Evolutionary conservation across 2,888 invertebrate species (phyloP).

Genomic region (Cactoblastis cactorum): DNA sequence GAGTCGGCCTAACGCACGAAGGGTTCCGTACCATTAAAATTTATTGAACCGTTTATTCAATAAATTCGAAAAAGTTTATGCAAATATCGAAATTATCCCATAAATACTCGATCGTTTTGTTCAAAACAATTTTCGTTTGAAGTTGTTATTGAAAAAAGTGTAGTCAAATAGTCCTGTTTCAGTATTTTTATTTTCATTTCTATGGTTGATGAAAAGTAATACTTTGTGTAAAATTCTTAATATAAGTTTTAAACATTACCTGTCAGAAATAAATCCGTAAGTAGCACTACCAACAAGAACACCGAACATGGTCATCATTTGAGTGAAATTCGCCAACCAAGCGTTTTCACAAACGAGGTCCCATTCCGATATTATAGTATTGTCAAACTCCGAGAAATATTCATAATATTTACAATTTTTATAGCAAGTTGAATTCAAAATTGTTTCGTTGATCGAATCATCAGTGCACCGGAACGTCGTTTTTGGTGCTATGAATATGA

Average conservation of each 20-base stretch:
- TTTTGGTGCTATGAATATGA: slow-evolving; percentile 84
- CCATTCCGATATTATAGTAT: slow-evolving; percentile 85
- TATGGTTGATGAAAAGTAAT: background rate
- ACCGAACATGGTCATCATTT: slow-evolving; percentile 84
- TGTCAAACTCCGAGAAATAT: slow-evolving; percentile 80
- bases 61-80: too few species aligned
- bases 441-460: slow-evolving; percentile 34
- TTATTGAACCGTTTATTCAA: too few species aligned
- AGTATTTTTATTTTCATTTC: background rate
- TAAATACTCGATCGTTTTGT: too few species aligned
- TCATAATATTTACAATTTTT: slow-evolving; percentile 70
- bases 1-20: too few species aligned
- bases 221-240: background rate
- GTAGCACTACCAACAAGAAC: slow-evolving; percentile 83
- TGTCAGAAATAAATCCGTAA: slow-evolving; percentile 84
- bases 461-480: slow-evolving; percentile 66
- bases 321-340: slow-evolving; percentile 82
- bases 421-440: slow-evolving; percentile 63
- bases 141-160: too few species aligned
- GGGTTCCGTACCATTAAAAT: too few species aligned
- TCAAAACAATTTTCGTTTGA: too few species aligned
- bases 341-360: slow-evolving; percentile 81
- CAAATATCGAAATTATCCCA: too few species aligned
- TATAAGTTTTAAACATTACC: slow-evolving; percentile 59
- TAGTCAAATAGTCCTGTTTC: too few species aligned